phyloP scores from a whole-genome alignment of 2,797 vertebrate species.

The Gobionotothen gibberifrons region DNA sequence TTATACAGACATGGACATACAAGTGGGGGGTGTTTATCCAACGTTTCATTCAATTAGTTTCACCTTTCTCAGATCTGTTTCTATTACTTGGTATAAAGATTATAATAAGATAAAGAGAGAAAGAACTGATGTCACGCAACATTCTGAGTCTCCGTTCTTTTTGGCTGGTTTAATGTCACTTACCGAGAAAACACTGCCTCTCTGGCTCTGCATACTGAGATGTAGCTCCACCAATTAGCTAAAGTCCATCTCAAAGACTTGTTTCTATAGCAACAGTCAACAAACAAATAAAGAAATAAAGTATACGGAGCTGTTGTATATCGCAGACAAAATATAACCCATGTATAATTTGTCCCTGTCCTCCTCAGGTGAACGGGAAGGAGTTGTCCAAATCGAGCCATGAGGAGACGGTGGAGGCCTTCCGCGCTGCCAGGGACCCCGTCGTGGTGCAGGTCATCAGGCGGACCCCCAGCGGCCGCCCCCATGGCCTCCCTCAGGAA shows the following conservation, averaged over 20 bases:
- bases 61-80: not conserved
- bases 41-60: not conserved
- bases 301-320: not conserved
- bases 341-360: not conserved
- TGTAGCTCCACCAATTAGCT: not conserved
- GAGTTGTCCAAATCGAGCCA: conserved; percentile 95
- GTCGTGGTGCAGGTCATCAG: conserved; percentile 96
- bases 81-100: not conserved
- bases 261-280: conserved; percentile 15
- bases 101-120: not conserved
- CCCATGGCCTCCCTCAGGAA: conserved; percentile 86
- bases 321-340: not conserved
- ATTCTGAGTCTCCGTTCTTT: not conserved
- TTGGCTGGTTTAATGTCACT: not conserved
- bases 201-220: not conserved
- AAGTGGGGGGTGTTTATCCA: not conserved
- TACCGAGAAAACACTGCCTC: not conserved
- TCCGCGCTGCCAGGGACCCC: conserved; percentile 93
- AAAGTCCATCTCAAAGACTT: not conserved
- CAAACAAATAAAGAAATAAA: not conserved
- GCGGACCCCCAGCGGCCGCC: conserved; percentile 86
- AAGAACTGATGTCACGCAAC: not conserved
- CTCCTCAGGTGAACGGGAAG: conserved; percentile 93
- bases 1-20: not conserved
- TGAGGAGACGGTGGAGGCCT: conserved; percentile 94